Evolutionary conservation across 2,797 vertebrate genomes (phyloP).

Genomic region (Sebastes nivosus): DNA sequence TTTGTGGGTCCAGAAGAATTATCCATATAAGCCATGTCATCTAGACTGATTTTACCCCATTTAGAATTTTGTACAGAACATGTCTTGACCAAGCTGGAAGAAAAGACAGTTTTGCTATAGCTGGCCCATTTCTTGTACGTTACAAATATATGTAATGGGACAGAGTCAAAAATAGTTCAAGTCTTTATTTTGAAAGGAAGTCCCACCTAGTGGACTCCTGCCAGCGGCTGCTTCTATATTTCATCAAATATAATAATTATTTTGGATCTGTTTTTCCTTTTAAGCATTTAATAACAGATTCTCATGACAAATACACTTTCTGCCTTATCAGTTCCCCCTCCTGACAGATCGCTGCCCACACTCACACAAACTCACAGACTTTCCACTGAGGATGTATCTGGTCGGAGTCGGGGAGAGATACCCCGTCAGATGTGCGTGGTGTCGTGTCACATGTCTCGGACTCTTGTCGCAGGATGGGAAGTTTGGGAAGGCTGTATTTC

Average conservation of each 20-base stretch:
- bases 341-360: constrained; percentile 19
- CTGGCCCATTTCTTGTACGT: background rate
- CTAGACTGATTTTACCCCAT: too few species aligned
- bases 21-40: too few species aligned
- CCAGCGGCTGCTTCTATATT: background rate
- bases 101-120: too few species aligned
- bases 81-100: too few species aligned
- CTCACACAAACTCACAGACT: constrained; percentile 37
- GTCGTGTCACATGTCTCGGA: constrained; percentile 46
- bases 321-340: background rate
- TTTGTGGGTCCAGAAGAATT: too few species aligned
- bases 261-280: background rate
- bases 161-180: background rate
- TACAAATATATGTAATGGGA: background rate
- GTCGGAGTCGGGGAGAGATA: constrained; percentile 43
- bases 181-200: background rate
- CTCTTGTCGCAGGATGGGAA: constrained; percentile 60
- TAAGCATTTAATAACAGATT: constrained; percentile 13
- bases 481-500: constrained; percentile 60
- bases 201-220: background rate
- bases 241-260: background rate
- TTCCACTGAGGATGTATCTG: constrained; percentile 80
- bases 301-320: constrained; percentile 4
- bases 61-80: too few species aligned
- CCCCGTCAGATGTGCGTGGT: constrained; percentile 33